Evolutionary conservation across 1,140 invertebrate species (phyloP), one percentile per base, ranked within the genome.

Genomic region (Heliconius nattereri): DNA sequence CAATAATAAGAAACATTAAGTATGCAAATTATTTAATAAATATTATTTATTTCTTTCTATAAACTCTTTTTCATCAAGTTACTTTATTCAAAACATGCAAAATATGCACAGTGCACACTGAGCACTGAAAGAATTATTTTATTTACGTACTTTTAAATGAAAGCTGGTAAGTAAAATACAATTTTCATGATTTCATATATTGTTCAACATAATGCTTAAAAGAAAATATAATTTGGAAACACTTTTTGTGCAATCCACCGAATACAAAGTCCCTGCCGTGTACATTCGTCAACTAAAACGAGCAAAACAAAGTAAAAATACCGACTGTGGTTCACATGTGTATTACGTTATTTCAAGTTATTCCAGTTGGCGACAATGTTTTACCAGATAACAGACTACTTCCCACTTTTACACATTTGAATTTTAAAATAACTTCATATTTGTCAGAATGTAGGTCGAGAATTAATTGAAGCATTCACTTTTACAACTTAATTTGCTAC

Each of bases 281-380:
- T 72, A 74, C 23, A 74, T 52, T 74, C 73, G 73, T 74, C 73
- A 77, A 77, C 75, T 71, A 49, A 77, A 70, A 37, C 75, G 66
- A 76, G 75, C 37, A 45, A 70, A 76, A 76, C 16, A 77, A 77
- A 71, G 16, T 77, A 66, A 71, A 71, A 52, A 71, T 60, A 71
- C 71, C 29, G 29, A 29, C 23, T 29, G 71, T 78, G 72, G 71
- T 78, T 29, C 71, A 73, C 71, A 76, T 76, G 60, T 29, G 29
- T 72, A 72, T 78, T 37, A 78, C 76, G n/a, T 78, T 78, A 78
- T 78, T 78, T 78, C 40, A 49, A 49, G 76, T 78, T 71, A 71
- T 71, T 78, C 49, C 29, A 78, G 76, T 66, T 60, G 71, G 77
- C 52, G 72, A 78, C 73, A 74, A 74, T 74, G 71, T 78, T 77